Evolutionary conservation across 2,797 vertebrate species (phyloP).

Genomic region (Cuculus canorus): DNA sequence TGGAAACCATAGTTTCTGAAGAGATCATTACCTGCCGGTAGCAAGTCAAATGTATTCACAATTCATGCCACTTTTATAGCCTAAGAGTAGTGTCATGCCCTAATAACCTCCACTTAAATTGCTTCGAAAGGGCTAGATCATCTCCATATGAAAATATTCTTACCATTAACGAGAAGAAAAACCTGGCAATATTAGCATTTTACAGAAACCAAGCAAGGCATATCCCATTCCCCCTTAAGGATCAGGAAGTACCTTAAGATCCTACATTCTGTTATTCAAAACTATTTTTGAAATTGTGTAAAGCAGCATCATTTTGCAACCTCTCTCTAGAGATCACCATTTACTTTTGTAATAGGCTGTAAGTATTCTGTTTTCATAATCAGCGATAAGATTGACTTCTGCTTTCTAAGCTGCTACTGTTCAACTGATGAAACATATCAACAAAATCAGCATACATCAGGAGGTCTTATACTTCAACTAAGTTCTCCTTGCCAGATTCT

Average conservation of each 20-base stretch:
- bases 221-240: neutral
- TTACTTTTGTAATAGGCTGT: neutral
- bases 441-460: conserved; percentile 60
- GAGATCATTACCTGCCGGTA: neutral
- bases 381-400: conserved; percentile 24
- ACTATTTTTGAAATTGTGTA: neutral
- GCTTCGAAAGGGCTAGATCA: neutral
- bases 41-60: neutral
- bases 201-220: neutral
- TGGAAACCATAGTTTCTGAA: neutral
- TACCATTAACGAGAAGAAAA: neutral
- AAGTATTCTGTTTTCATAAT: conserved; percentile 14
- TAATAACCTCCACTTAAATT: neutral
- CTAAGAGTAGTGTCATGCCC: neutral
- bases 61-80: neutral
- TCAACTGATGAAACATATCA: conserved; percentile 36
- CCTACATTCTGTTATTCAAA: neutral
- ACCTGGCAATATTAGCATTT: neutral
- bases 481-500: conserved; percentile 23
- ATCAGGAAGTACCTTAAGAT: neutral
- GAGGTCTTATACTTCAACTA: neutral
- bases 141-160: neutral
- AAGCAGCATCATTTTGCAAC: neutral
- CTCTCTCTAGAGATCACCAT: neutral
- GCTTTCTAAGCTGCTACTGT: conserved; percentile 9